These are phyloP conservation scores for Orchesella cincta DNA, from an alignment of 1,140 invertebrate species.

Conservation along the genomic window DNA sequence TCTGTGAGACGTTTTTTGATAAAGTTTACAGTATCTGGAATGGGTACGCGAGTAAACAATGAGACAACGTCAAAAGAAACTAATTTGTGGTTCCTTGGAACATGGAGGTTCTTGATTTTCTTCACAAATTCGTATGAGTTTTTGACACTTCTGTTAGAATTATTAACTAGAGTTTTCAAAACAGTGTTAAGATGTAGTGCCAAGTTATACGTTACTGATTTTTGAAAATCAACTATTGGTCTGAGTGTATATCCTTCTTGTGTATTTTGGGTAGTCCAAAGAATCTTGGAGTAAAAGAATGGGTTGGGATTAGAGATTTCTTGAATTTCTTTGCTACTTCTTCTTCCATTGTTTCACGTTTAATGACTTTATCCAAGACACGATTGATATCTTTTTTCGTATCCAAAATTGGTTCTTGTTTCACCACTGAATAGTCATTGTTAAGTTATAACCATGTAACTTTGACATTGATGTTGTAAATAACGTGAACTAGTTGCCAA, in stretches of 20 bases:
- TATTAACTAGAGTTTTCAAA: constrained; percentile 18
- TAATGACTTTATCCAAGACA: no score
- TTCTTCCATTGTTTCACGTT: no score
- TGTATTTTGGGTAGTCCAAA: constrained; percentile 52
- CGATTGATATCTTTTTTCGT: no score
- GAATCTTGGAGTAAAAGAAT: constrained; percentile 33
- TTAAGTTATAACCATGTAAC: no score
- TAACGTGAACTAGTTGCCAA: no score
- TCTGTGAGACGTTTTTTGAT: background rate
- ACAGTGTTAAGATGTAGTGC: constrained; percentile 45
- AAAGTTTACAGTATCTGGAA: background rate
- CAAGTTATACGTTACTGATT: constrained; percentile 46
- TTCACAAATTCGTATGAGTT: constrained; percentile 38
- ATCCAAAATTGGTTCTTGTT: no score
- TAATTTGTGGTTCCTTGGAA: constrained; percentile 19
- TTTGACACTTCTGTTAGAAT: constrained; percentile 4
- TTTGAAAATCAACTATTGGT: constrained; percentile 50
- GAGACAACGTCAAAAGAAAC: constrained; percentile 37
- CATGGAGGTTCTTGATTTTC: background rate
- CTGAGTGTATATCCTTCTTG: constrained; percentile 48
- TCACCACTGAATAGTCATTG: no score
- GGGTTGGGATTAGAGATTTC: constrained; percentile 30
- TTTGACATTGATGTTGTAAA: no score
- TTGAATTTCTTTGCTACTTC: no score
- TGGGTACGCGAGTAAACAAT: constrained; percentile 39